A percentile compares a stretch with the other conserved stretches of the same genome.
Conservation (phyloP, 2,888 invertebrate genomes). For the Sesamia inferens region DNA sequence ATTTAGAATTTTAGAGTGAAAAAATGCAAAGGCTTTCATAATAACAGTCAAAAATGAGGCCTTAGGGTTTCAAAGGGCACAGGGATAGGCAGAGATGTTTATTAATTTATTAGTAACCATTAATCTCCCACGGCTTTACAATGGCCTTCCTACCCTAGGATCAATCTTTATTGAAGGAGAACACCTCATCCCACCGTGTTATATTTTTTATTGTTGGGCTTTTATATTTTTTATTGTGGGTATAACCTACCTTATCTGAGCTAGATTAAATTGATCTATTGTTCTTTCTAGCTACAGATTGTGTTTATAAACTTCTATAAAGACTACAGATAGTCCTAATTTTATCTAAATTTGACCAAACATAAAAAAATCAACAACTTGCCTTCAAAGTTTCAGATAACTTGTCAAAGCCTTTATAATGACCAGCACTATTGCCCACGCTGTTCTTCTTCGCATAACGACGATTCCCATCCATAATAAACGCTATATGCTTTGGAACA, state of each 20-base stretch:
- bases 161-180: background rate
- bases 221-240: too few species aligned
- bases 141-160: background rate
- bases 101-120: background rate
- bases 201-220: too few species aligned
- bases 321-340: background rate
- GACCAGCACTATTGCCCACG: constrained; percentile 94
- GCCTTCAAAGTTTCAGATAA: constrained; percentile 94
- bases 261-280: background rate
- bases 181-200: background rate
- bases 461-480: constrained; percentile 99
- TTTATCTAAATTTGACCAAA: background rate
- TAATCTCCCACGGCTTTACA: background rate
- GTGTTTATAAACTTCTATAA: background rate
- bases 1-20: background rate
- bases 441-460: constrained; percentile 96
- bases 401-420: constrained; percentile 95
- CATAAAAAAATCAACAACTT: constrained; percentile 32
- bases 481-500: constrained; percentile 97
- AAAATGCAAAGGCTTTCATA: background rate
- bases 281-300: background rate
- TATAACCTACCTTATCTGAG: background rate
- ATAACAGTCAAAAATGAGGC: background rate
- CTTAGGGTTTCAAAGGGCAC: background rate
- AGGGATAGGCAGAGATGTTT: background rate